Percentiles rank a stretch among this genome's conserved stretches.
phyloP scores from a whole-genome alignment of 2,888 invertebrate genomes.

The Conus canariensis region DNA sequence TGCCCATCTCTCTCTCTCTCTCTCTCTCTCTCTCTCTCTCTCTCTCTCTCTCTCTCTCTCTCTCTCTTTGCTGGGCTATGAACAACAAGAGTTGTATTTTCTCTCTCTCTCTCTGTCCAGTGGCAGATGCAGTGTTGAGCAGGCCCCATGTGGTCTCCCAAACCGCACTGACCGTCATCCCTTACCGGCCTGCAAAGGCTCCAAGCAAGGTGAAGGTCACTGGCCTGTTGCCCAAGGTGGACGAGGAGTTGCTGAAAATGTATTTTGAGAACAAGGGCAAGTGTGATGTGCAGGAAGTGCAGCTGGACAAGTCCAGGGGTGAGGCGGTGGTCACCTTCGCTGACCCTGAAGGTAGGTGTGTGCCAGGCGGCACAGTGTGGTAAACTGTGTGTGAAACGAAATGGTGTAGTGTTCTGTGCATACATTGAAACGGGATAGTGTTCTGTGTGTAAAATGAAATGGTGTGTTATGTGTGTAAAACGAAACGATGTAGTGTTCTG shows the following conservation, averaged over 20 bases:
- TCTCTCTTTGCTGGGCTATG: too few species aligned
- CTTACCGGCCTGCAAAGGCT: conserved; percentile 24
- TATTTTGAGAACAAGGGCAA: conserved; percentile 39
- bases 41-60: too few species aligned
- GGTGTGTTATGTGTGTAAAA: too few species aligned
- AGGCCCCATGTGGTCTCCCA: background rate
- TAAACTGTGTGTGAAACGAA: background rate
- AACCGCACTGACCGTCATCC: conserved; percentile 5
- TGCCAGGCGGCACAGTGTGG: background rate
- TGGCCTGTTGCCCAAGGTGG: background rate
- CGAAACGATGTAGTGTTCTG: too few species aligned
- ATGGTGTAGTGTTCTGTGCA: background rate
- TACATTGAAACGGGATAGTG: too few species aligned
- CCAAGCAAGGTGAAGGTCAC: conserved; percentile 21
- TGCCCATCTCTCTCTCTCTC: too few species aligned
- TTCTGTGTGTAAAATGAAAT: too few species aligned
- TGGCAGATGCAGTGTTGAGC: conserved; percentile 19
- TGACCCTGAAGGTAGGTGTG: conserved; percentile 4
- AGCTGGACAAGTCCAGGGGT: background rate
- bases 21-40: too few species aligned
- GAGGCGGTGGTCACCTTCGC: conserved; percentile 37
- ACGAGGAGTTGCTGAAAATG: background rate
- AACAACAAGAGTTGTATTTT: too few species aligned
- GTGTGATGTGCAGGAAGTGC: conserved; percentile 19
- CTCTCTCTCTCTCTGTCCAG: background rate